These are phyloP conservation scores for Ardeotis arabs DNA, from an alignment of 2,113 vertebrate species.

Conservation along the genomic window DNA sequence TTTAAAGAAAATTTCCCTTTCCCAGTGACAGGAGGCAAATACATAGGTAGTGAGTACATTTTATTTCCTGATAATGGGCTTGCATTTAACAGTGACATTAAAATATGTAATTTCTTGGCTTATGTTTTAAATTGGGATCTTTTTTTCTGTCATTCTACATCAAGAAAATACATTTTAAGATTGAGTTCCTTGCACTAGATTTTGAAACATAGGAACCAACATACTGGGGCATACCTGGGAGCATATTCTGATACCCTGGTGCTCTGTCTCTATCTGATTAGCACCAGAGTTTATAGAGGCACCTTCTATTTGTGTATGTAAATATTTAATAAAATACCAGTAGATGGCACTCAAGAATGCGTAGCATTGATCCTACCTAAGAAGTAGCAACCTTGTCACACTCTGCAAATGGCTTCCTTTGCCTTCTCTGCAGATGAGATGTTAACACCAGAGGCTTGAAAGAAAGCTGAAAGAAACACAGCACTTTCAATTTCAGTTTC, in stretches of 20 bases:
- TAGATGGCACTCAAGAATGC: constrained; percentile 51
- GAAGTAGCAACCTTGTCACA: neutral
- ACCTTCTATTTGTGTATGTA: neutral
- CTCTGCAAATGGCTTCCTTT: constrained; percentile 36
- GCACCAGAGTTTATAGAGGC: neutral
- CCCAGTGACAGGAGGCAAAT: neutral
- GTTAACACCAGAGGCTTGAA: neutral
- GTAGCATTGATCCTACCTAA: neutral
- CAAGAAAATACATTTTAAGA: neutral
- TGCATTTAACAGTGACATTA: neutral
- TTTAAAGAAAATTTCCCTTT: neutral
- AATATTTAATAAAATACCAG: constrained; percentile 39
- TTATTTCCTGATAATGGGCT: neutral
- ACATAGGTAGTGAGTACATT: neutral
- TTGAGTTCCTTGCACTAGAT: neutral
- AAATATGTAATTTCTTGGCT: neutral
- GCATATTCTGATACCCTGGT: neutral
- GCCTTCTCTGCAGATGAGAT: neutral
- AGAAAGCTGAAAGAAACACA: neutral
- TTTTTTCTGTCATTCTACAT: neutral
- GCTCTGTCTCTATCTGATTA: neutral
- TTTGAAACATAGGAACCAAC: neutral
- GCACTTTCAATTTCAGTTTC: neutral
- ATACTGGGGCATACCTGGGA: neutral
- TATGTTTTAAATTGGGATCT: neutral